Evolutionary conservation across 2,888 invertebrate species (phyloP), one percentile per base, ranked within the genome.

Genomic region (Dynastes tityus): DNA sequence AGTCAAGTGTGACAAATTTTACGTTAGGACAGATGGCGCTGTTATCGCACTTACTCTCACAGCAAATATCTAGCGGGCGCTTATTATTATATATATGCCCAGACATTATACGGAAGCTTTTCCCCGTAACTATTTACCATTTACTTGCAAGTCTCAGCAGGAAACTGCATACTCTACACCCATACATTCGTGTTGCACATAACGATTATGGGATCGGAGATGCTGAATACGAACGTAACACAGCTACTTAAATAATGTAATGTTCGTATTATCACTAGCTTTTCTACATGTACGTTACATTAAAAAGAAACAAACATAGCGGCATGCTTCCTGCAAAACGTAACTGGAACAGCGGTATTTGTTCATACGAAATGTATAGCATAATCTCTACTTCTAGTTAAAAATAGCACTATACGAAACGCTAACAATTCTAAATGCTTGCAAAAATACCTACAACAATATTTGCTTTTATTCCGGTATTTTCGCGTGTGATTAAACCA

Each of bases 121-220:
- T 37, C 37, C 2, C 65, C 32, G 45, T 65, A 65, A 65, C 65
- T 40, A 37, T 45, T 45, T 65, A 65, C 65, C 65, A 40, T 32
- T 32, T 64, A 32, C 64, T 37, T 32, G 32, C n/a, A 8, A 65
- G 40, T 16, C 40, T 65, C 65, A 45, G n/a, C 65, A 8, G 16
- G 65, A 22, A 65, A 65, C 40, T 40, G 65, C 65, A 65, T 65
- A 2, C 64, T 65, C n/a, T 40, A 40, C 45, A 45, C 45, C 45
- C n/a, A 6, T 37, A 45, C 37, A 65, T 65, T n/a, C 8, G 13
- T 13, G 8, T 40, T 65, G 40, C 16, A 22, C 8, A n/a, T 65
- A 65, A 65, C 65, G 65, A 65, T 65, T 40, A 16, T 65, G 40
- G 40, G 37, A 65, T 40, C 40, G 32, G 37, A 40, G 37, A 65